Evolutionary conservation across 2,888 invertebrate genomes (phyloP).

Genomic region (Augiades crinisus): DNA sequence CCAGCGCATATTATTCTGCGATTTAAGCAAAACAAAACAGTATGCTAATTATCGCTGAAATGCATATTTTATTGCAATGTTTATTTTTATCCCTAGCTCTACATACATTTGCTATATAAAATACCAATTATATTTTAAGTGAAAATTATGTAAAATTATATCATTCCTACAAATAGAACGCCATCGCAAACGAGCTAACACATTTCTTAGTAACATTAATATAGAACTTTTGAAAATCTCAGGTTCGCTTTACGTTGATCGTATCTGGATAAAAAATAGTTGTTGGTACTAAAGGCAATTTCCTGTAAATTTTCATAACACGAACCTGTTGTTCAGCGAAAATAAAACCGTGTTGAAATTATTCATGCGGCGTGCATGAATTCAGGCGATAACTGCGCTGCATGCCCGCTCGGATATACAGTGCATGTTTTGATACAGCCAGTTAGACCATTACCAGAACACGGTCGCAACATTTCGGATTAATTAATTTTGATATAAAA

Average conservation of each 20-base stretch:
- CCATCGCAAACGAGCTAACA: too few relatives aligned
- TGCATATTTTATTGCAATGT: too few relatives aligned
- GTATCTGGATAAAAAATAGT: slow-evolving; percentile 1
- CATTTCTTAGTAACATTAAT: too few relatives aligned
- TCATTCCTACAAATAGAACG: too few relatives aligned
- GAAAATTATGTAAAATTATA: too few relatives aligned
- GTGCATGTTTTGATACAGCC: slow-evolving; percentile 24
- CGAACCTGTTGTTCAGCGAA: slow-evolving; percentile 21
- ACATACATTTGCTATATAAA: too few relatives aligned
- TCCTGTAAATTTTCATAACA: slow-evolving; percentile 16
- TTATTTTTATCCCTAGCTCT: too few relatives aligned
- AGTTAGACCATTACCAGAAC: slow-evolving; percentile 3
- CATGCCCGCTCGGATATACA: slow-evolving; percentile 19
- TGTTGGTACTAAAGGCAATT: slow-evolving; percentile 10
- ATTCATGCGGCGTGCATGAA: slow-evolving; percentile 23
- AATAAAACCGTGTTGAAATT: slow-evolving; percentile 21
- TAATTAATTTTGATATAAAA: neutral
- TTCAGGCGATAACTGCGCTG: slow-evolving; percentile 26
- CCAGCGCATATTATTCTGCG: too few relatives aligned
- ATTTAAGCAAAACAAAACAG: too few relatives aligned
- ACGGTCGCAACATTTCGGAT: neutral
- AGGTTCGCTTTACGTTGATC: neutral
- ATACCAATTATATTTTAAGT: too few relatives aligned
- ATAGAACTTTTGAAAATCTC: too few relatives aligned
- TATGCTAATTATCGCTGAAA: too few relatives aligned